Conservation (phyloP, 2,888 invertebrate genomes). For the Cantharis rustica region DNA sequence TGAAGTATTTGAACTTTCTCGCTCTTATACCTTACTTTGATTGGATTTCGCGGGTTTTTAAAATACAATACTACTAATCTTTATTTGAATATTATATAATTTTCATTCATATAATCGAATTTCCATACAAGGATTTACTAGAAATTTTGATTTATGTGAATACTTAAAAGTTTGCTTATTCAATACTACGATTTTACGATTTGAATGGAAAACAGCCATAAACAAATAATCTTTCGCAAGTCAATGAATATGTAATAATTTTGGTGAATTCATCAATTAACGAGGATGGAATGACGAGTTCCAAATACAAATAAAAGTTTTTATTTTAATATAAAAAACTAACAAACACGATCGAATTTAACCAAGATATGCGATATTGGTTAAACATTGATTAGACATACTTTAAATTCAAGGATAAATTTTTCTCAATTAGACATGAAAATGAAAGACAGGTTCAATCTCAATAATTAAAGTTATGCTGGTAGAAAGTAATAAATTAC, state of each 20-base stretch:
- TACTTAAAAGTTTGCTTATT: not conserved
- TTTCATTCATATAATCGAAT: not conserved
- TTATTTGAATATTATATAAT: not conserved
- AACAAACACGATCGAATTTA: not conserved
- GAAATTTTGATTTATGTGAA: not conserved
- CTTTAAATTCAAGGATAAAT: not conserved
- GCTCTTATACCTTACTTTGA: no score
- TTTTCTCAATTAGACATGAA: not conserved
- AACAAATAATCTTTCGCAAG: not conserved
- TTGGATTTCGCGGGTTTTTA: no score
- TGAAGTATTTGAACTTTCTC: no score
- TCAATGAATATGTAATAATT: not conserved
- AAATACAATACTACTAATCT: no score
- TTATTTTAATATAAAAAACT: no score
- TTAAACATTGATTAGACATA: not conserved
- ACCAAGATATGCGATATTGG: not conserved
- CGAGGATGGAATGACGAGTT: not conserved
- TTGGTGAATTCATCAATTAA: not conserved
- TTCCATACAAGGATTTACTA: not conserved
- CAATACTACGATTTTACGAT: not conserved
- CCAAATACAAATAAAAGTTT: not conserved
- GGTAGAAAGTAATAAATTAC: not conserved
- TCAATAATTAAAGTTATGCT: not conserved
- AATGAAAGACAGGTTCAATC: not conserved
- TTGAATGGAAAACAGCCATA: not conserved